A percentile compares a stretch with the other conserved stretches of the same genome.
These are phyloP conservation scores for Agrotis puta DNA, from an alignment of 2,888 invertebrate genomes.

Conservation along the genomic window DNA sequence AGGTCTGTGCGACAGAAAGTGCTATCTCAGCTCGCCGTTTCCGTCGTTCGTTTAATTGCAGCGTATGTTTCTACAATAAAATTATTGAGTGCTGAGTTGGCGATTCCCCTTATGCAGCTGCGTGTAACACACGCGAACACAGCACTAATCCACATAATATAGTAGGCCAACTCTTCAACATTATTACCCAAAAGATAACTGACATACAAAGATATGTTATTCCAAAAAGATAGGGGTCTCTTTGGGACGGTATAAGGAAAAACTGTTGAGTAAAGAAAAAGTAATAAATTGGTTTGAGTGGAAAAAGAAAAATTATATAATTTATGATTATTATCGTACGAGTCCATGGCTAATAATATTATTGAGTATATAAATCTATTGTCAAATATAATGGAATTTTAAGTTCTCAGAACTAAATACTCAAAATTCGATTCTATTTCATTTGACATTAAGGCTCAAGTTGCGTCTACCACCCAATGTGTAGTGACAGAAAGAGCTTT, in stretches of 20 bases:
- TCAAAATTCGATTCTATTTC: not conserved
- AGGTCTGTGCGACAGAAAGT: no score
- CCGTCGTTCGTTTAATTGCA: no score
- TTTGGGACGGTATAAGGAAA: slow-evolving; percentile 28
- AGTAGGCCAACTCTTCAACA: slow-evolving; percentile 23
- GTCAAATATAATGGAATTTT: not conserved
- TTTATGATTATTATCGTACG: slow-evolving; percentile 39
- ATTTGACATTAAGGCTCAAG: not conserved
- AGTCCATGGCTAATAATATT: slow-evolving; percentile 30
- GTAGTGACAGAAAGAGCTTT: not conserved
- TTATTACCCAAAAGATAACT: slow-evolving; percentile 45
- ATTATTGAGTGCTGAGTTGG: no score
- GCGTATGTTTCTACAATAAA: no score
- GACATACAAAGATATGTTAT: slow-evolving; percentile 49
- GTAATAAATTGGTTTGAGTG: slow-evolving; percentile 56
- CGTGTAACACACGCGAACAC: not conserved
- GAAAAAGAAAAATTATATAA: slow-evolving; percentile 45
- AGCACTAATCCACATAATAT: slow-evolving; percentile 29
- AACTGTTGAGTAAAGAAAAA: slow-evolving; percentile 40
- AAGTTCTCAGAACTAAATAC: no score
- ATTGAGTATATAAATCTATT: slow-evolving; percentile 31
- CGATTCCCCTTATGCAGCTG: no score
- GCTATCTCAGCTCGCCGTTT: no score
- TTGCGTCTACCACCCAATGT: not conserved
- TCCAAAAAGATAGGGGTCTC: slow-evolving; percentile 49